Evolutionary conservation across 2,113 vertebrate genomes (phyloP).

Genomic region (Regulus satrapa): DNA sequence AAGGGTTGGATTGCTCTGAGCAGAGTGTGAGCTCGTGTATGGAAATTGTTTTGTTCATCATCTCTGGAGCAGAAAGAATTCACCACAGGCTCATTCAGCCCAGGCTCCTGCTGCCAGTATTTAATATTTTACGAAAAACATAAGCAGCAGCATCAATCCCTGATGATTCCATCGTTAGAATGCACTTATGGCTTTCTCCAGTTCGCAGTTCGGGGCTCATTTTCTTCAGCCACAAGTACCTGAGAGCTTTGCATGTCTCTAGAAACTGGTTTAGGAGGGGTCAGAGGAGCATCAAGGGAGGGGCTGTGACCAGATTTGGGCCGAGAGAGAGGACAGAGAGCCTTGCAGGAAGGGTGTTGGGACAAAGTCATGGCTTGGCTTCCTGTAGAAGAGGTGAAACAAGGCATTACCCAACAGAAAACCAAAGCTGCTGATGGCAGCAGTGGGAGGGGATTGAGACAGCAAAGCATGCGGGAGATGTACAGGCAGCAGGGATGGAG

Average conservation of each 20-base stretch:
- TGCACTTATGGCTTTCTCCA: neutral
- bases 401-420: neutral
- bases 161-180: neutral
- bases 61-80: neutral
- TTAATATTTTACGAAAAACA: neutral
- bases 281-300: neutral
- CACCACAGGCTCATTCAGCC: neutral
- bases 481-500: neutral
- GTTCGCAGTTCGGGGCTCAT: neutral
- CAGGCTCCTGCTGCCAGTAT: neutral
- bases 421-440: neutral
- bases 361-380: neutral
- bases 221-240: neutral
- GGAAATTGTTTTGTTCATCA: neutral
- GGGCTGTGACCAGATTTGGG: accelerated
- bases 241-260: neutral
- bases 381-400: neutral
- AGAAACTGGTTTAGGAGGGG: neutral
- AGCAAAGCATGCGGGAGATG: neutral
- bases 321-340: neutral
- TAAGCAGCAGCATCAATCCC: accelerated
- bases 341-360: neutral
- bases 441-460: neutral
- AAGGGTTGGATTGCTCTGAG: neutral
- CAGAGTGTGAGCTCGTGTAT: neutral